Conservation (phyloP, 2,888 invertebrate species). For the Pristionchus entomophagus region DNA sequence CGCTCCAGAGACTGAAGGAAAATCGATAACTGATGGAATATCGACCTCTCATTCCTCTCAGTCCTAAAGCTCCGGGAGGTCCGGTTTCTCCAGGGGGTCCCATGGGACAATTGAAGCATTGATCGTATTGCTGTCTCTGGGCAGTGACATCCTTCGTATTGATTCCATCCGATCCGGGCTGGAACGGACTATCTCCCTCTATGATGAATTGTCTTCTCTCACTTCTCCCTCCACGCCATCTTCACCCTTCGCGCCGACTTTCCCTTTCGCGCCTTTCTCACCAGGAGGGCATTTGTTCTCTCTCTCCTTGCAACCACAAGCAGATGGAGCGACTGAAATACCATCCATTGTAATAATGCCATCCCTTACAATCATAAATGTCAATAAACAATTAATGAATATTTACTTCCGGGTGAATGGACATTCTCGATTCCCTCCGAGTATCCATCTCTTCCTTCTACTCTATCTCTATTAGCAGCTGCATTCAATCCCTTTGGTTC, state of each 20-base stretch:
- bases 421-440: neutral
- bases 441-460: no score
- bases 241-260: slow-evolving; percentile 63
- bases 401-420: slow-evolving; percentile 34
- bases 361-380: neutral
- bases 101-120: slow-evolving; percentile 70
- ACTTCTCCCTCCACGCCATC: slow-evolving; percentile 59
- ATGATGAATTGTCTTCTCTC: neutral
- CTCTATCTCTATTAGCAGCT: neutral
- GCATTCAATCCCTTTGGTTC: neutral
- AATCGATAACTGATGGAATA: no score
- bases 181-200: neutral
- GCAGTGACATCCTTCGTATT: slow-evolving; percentile 65
- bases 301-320: slow-evolving; percentile 46
- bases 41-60: slow-evolving; percentile 71
- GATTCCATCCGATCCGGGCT: slow-evolving; percentile 60
- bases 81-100: slow-evolving; percentile 64
- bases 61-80: slow-evolving; percentile 52
- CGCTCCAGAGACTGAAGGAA: no score
- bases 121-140: slow-evolving; percentile 68
- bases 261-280: slow-evolving; percentile 62
- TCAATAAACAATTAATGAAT: neutral
- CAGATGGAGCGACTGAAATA: slow-evolving; percentile 42
- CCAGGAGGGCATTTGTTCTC: slow-evolving; percentile 57
- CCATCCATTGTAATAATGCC: no score